These are phyloP conservation scores for Xiphophorus couchianus DNA, from an alignment of 2,113 vertebrate species.

Conservation along the genomic window DNA sequence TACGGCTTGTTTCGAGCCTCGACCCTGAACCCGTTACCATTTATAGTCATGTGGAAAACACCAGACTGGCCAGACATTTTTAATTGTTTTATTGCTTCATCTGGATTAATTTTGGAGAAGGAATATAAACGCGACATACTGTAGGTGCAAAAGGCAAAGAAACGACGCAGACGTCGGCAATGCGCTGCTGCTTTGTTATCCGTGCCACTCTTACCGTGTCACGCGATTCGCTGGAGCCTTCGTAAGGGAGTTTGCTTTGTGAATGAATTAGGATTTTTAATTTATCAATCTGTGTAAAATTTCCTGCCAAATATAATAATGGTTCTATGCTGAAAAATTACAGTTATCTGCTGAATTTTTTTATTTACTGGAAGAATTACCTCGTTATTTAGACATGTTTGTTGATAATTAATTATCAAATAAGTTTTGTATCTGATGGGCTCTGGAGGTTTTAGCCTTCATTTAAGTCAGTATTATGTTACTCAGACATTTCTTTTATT, in stretches of 20 bases:
- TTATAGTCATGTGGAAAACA: slow-evolving; percentile 36
- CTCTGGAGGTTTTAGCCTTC: too few species aligned
- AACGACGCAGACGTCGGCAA: neutral
- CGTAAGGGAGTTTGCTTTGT: neutral
- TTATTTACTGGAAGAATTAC: too few species aligned
- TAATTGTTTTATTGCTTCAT: neutral
- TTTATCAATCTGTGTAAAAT: too few species aligned
- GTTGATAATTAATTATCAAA: too few species aligned
- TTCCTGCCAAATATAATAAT: too few species aligned
- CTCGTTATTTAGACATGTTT: too few species aligned
- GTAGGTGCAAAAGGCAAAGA: neutral
- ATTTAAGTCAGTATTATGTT: too few species aligned
- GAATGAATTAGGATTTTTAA: too few species aligned
- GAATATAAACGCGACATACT: neutral
- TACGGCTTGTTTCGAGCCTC: neutral
- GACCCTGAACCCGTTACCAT: slow-evolving; percentile 28
- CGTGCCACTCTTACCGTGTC: slow-evolving; percentile 2
- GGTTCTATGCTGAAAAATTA: too few species aligned
- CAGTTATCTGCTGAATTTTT: too few species aligned
- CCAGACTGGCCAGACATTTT: neutral
- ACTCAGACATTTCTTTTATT: too few species aligned
- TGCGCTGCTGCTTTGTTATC: neutral
- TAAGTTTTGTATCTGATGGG: too few species aligned
- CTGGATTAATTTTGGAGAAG: neutral
- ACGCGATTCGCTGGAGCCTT: neutral